Evolutionary conservation across 2,113 vertebrate genomes (phyloP), one percentile per base, ranked within the genome.

Genomic region (Agapornis roseicollis): DNA sequence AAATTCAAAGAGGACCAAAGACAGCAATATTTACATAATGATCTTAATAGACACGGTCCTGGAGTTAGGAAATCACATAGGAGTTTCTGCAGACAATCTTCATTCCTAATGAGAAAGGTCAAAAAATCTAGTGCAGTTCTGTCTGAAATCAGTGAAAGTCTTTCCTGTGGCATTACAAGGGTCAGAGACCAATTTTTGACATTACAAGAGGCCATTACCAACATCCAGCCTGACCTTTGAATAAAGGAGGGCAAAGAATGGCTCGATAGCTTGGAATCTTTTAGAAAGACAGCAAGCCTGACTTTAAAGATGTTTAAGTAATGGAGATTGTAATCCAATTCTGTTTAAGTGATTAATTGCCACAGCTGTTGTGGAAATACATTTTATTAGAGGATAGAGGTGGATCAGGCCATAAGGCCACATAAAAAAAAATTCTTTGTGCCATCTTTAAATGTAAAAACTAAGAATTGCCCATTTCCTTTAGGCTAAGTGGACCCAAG

Each of bases 321-420:
- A 95, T 77, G 84, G 93, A 93, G 94, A 82, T 77, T 94, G 84
- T 92, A 96, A 94, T 95, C 87, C 81, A 89, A 92, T 96, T 85
- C 74, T 92, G 80, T 92, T 93, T 92, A 95, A 95, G 91, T 91
- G 95, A 97, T 96, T 96, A 95, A 95, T 97, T 94, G 87, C 93
- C 66, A 94, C 1, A 63, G 78, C 85, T 97, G 80, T 87, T 95
- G 79, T 70, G 92, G 93, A 89, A 94, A 93, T 95, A 58, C 78
- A 58, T 97, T 96, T 97, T 95, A 95, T 96, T 95, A 95, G 84
- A 85, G 80, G 41, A 89, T 61, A 65, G 84, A 87, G 80, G 87
- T 65, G 41, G 66, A 92, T 94, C 3, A 18, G 74, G 77, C 87
- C 87, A 60, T 64, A 86, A 94, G 80, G 72, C 78, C 70, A 68